Percentiles rank a stretch among this genome's conserved stretches.
Evolutionary conservation across 2,888 invertebrate species (phyloP).

Genomic region (Agrenia bidenticulata): DNA sequence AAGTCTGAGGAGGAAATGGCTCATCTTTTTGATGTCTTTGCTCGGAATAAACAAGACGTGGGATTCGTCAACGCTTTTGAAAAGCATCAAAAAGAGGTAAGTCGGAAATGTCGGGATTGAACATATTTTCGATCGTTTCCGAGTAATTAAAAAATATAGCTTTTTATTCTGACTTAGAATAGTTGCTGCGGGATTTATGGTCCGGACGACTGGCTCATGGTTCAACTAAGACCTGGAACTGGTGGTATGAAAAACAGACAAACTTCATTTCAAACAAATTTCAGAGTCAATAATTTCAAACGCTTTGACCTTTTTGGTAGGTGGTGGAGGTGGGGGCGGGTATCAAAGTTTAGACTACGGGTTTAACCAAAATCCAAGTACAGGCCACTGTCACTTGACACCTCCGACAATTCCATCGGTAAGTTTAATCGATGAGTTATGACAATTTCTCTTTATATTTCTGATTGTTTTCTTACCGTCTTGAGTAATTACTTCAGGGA

Average conservation of each 20-base stretch:
- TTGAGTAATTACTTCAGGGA: slow-evolving; percentile 24
- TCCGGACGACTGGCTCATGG: slow-evolving; percentile 49
- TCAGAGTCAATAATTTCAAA: no score
- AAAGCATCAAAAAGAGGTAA: slow-evolving; percentile 48
- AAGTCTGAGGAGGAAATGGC: slow-evolving; percentile 43
- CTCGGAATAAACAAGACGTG: slow-evolving; percentile 36
- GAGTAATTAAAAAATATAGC: not conserved
- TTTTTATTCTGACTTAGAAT: slow-evolving; percentile 24
- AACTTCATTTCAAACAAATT: no score
- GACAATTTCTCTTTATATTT: no score
- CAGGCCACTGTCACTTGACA: slow-evolving; percentile 46
- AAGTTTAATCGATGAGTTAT: not conserved
- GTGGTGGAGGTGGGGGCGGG: slow-evolving; percentile 10
- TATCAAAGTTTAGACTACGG: slow-evolving; percentile 31
- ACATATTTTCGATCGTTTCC: not conserved
- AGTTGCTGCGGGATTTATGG: slow-evolving; percentile 47
- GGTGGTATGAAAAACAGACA: slow-evolving; percentile 9
- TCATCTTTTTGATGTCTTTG: slow-evolving; percentile 40
- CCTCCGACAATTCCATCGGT: slow-evolving; percentile 46
- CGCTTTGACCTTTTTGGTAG: not conserved
- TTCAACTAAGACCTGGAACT: slow-evolving; percentile 31
- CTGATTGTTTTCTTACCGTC: no score
- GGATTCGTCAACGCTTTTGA: slow-evolving; percentile 45
- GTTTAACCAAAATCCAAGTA: slow-evolving; percentile 35
- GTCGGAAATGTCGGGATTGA: not conserved